These are phyloP conservation scores for Dasypolia templi DNA, from an alignment of 2,888 invertebrate species.

Conservation along the genomic window DNA sequence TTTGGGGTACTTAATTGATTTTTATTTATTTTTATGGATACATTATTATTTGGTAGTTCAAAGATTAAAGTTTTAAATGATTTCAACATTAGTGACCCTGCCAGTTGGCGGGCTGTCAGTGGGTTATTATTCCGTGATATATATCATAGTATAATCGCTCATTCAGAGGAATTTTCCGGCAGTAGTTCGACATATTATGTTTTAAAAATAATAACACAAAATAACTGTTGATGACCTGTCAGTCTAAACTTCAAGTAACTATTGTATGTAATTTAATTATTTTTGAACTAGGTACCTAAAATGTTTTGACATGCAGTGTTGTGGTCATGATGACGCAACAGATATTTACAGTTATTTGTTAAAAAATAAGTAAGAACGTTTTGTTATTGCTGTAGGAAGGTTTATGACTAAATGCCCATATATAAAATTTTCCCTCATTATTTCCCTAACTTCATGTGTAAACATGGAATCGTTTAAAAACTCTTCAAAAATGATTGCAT, in stretches of 20 bases:
- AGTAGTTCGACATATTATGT: background rate
- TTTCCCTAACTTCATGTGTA: background rate
- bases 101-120: constrained; percentile 19
- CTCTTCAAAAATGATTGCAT: background rate
- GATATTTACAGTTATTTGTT: background rate
- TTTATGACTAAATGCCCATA: background rate
- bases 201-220: background rate
- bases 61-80: constrained; percentile 5
- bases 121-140: constrained; percentile 16
- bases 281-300: background rate
- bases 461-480: background rate
- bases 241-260: background rate
- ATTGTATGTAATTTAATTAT: background rate
- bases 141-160: constrained; percentile 39
- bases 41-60: background rate
- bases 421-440: background rate
- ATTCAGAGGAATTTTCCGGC: constrained; percentile 9
- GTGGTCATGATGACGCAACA: constrained; percentile 1
- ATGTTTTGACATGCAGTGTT: background rate
- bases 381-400: background rate
- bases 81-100: constrained; percentile 41
- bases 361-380: background rate
- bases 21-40: too few relatives aligned
- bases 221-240: background rate
- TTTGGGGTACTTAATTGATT: too few relatives aligned